Evolutionary conservation across 1,140 invertebrate genomes (phyloP).

Genomic region (Oncopodura yosiiana): DNA sequence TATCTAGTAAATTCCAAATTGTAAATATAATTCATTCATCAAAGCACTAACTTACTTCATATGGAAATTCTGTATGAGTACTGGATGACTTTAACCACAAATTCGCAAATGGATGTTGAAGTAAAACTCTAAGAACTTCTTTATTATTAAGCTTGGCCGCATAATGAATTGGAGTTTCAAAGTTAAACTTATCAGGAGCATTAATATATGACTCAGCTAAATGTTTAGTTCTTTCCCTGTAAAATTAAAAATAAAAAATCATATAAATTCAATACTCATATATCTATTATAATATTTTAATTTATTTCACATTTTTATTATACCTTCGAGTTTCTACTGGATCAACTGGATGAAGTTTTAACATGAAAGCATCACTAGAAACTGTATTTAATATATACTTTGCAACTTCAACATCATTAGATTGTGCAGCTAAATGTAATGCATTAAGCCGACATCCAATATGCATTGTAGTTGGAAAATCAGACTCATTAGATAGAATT

Average conservation of each 20-base stretch:
- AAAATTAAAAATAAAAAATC: neutral
- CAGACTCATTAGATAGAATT: constrained; percentile 6
- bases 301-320: too few species aligned
- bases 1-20: neutral
- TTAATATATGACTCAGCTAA: constrained; percentile 16
- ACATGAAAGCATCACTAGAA: constrained; percentile 8
- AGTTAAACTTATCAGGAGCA: constrained; percentile 13
- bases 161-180: constrained; percentile 19
- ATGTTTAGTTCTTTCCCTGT: neutral
- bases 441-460: constrained; percentile 19
- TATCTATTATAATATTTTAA: neutral
- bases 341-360: constrained; percentile 9
- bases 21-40: too few species aligned
- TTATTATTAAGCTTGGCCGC: constrained; percentile 12
- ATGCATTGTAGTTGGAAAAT: constrained; percentile 17
- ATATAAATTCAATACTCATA: neutral
- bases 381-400: neutral
- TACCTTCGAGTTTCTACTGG: neutral
- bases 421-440: constrained; percentile 17
- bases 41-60: constrained; percentile 10
- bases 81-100: neutral
- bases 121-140: constrained; percentile 6
- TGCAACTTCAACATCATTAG: constrained; percentile 2
- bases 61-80: neutral
- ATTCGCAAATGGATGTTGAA: constrained; percentile 14